Conservation (phyloP, 2,797 vertebrate genomes). For the Siniperca undulata region DNA sequence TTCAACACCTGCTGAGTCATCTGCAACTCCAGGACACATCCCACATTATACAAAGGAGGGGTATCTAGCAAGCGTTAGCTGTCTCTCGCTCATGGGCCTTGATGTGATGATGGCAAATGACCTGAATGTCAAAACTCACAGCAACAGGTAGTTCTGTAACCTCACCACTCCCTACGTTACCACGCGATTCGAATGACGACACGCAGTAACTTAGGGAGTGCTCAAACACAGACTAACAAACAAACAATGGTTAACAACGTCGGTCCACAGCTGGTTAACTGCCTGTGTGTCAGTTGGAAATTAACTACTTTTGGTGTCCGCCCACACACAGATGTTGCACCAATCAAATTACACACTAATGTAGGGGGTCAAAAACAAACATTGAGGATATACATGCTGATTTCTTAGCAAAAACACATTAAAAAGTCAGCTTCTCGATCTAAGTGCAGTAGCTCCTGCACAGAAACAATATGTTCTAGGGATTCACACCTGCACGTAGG, state of each 20-base stretch:
- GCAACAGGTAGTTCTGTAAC: background rate
- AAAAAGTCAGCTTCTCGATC: background rate
- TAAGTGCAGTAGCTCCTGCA: background rate
- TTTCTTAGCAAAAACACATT: background rate
- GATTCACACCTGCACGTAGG: slow-evolving; percentile 91
- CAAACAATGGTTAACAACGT: background rate
- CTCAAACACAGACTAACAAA: background rate
- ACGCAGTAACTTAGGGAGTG: background rate
- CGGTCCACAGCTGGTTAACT: background rate
- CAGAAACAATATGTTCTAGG: background rate
- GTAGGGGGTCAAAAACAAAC: background rate
- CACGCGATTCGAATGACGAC: background rate
- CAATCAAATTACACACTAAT: background rate
- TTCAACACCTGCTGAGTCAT: background rate
- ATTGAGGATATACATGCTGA: background rate
- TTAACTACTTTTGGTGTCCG: background rate
- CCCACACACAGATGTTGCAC: background rate
- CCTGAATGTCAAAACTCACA: background rate
- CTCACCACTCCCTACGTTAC: background rate
- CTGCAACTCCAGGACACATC: background rate
- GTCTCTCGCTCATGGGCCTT: background rate
- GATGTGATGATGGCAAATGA: background rate
- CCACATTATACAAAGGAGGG: background rate
- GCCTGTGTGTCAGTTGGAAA: background rate
- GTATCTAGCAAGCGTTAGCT: background rate